A percentile compares a stretch with the other conserved stretches of the same genome.
Evolutionary conservation across 2,113 vertebrate species (phyloP).

Genomic region (Coreoperca whiteheadi): DNA sequence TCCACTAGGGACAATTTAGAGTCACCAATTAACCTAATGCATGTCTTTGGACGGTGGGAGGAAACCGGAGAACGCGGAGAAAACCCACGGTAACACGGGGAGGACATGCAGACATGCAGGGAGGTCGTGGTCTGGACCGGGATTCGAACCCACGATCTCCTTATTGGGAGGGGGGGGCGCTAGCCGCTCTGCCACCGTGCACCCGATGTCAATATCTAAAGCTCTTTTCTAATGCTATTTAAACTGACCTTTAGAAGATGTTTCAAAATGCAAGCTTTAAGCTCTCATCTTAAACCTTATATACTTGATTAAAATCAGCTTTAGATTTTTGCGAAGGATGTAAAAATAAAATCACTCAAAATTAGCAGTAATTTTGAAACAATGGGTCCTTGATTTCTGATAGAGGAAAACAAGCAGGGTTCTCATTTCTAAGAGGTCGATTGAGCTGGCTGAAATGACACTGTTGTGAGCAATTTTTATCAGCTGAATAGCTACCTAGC

Average conservation of each 20-base stretch:
- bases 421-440: not conserved
- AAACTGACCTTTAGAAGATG: not conserved
- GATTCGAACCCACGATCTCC: no score
- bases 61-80: no score
- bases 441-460: not conserved
- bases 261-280: not conserved
- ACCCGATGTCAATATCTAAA: slow-evolving; percentile 5
- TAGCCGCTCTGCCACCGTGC: no score
- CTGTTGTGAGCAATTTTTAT: not conserved
- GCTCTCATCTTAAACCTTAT: not conserved
- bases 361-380: not conserved
- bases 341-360: not conserved
- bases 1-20: no score
- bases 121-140: no score
- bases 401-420: not conserved
- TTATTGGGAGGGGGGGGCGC: no score
- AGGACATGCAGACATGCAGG: no score
- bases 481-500: not conserved
- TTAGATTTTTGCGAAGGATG: not conserved
- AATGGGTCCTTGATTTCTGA: not conserved
- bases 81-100: no score
- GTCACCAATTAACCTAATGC: no score
- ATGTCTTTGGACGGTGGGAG: no score
- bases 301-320: not conserved
- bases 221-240: not conserved